Evolutionary conservation across 2,113 vertebrate species (phyloP).

Genomic region (Mus spicilegus): DNA sequence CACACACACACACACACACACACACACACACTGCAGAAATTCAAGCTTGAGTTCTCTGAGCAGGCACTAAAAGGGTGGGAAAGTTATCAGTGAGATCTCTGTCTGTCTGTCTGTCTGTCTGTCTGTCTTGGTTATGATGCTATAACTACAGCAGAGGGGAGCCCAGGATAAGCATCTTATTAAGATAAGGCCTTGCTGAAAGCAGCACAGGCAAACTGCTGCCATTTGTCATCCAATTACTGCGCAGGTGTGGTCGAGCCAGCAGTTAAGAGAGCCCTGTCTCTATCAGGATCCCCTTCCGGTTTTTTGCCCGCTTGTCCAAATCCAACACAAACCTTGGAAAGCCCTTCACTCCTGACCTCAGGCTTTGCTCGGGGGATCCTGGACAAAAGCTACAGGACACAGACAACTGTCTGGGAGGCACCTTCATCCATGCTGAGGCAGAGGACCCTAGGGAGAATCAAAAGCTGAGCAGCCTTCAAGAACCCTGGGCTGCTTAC

Average conservation of each 20-base stretch:
- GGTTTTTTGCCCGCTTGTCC: neutral
- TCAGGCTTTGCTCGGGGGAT: neutral
- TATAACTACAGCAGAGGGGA: conserved; percentile 80
- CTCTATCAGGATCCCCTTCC: neutral
- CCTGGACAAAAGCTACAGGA: neutral
- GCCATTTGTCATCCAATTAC: conserved; percentile 62
- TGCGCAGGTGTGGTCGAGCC: neutral
- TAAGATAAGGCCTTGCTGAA: conserved; percentile 76
- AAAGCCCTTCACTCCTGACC: neutral
- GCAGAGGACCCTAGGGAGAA: neutral
- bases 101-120: neutral
- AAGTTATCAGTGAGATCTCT: conserved; percentile 80
- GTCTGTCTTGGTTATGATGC: conserved; percentile 29
- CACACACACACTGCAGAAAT: neutral
- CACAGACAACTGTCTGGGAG: neutral
- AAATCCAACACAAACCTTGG: neutral
- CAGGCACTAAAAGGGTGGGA: conserved; percentile 57
- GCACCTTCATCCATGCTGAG: neutral
- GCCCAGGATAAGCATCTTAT: conserved; percentile 75
- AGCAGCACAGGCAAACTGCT: conserved; percentile 61
- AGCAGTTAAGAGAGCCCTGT: neutral
- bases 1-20: neutral
- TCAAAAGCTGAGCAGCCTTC: conserved; percentile 20
- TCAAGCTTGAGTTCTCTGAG: conserved; percentile 79
- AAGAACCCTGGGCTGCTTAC: neutral